Percentiles rank a stretch among this genome's conserved stretches.
These are phyloP conservation scores for Nesoenas mayeri DNA, from an alignment of 2,113 vertebrate species.

Conservation along the genomic window DNA sequence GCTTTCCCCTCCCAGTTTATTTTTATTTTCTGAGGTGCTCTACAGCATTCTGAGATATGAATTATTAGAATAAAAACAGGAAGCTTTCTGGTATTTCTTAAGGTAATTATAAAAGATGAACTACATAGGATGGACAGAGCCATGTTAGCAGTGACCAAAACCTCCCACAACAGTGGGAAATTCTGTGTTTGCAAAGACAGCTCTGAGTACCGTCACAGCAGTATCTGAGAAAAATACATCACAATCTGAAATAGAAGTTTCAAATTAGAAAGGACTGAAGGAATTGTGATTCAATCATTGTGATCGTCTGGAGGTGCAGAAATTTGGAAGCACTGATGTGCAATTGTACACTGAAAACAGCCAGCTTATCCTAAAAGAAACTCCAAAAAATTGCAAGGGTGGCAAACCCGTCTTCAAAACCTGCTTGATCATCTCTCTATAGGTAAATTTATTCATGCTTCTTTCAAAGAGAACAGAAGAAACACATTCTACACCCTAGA, in stretches of 20 bases:
- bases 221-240: neutral
- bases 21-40: neutral
- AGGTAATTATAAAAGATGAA: neutral
- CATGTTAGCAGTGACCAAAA: neutral
- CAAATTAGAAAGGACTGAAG: neutral
- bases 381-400: neutral
- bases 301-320: fast-evolving
- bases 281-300: fast-evolving
- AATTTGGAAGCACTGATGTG: neutral
- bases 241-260: neutral
- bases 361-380: neutral
- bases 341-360: neutral
- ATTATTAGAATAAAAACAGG: neutral
- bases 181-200: fast-evolving
- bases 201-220: neutral
- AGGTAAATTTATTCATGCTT: neutral
- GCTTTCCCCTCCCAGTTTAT: neutral
- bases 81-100: neutral
- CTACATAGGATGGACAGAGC: neutral
- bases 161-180: fast-evolving
- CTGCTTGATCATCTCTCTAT: neutral
- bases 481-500: neutral
- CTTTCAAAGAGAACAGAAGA: neutral
- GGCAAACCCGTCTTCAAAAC: neutral
- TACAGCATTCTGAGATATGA: neutral